A percentile compares a stretch with the other conserved stretches of the same genome.
Conservation (phyloP, 2,797 vertebrate species). For the Gephyroberyx darwinii region DNA sequence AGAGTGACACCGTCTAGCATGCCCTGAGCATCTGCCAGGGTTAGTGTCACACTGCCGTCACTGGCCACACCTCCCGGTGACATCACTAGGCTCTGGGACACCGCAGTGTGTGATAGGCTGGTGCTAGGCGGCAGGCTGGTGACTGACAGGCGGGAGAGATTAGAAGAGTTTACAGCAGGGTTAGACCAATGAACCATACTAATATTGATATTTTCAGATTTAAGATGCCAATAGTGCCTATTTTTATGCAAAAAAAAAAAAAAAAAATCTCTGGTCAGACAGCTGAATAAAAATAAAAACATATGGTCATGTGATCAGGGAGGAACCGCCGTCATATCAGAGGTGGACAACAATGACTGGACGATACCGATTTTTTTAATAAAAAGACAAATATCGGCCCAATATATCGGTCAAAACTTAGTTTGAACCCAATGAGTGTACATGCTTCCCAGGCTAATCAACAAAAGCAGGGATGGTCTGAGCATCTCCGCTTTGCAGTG, state of each 20-base stretch:
- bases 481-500: conserved; percentile 24
- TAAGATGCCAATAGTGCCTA: no score
- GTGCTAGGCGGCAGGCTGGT: conserved; percentile 85
- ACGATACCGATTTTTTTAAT: conserved; percentile 9
- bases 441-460: conserved; percentile 36
- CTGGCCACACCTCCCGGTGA: conserved; percentile 87
- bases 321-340: not conserved
- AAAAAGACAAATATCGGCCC: not conserved
- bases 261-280: no score
- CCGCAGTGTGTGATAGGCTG: conserved; percentile 84
- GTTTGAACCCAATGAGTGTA: conserved; percentile 43
- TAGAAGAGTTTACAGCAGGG: not conserved
- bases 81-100: conserved; percentile 92
- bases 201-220: no score
- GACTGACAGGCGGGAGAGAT: conserved; percentile 58
- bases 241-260: no score
- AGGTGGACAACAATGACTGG: not conserved
- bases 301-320: conserved; percentile 1
- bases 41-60: conserved; percentile 93
- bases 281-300: conserved; percentile 10
- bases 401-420: conserved; percentile 12
- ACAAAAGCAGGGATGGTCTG: conserved; percentile 30
- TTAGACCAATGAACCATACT: conserved; percentile 3
- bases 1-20: conserved; percentile 94
- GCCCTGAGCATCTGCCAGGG: conserved; percentile 92